A percentile compares a stretch with the other conserved stretches of the same genome.
Evolutionary conservation across 2,888 invertebrate species (phyloP).

Genomic region (Drosophila aldrichi): DNA sequence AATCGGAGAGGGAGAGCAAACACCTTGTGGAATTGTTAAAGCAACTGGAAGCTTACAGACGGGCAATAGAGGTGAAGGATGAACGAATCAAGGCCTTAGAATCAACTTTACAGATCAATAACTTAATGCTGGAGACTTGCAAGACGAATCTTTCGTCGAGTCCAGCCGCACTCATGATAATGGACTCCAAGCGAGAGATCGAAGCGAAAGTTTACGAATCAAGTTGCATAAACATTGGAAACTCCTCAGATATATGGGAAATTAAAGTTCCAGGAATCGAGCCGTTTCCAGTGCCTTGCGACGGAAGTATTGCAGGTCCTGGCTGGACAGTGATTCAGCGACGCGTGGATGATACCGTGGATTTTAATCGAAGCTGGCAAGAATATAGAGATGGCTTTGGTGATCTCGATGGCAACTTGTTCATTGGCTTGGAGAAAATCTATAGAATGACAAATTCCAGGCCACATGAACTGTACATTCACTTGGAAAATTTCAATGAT

Average conservation of each 20-base stretch:
- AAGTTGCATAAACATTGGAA: constrained; percentile 32
- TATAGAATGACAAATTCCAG: constrained; percentile 36
- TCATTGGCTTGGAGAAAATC: constrained; percentile 49
- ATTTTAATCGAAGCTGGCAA: constrained; percentile 44
- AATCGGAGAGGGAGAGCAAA: constrained; percentile 8
- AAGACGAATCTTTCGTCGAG: constrained; percentile 10
- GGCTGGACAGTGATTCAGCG: constrained; percentile 52
- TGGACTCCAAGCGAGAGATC: constrained; percentile 4
- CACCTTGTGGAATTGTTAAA: constrained; percentile 10
- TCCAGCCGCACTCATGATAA: constrained; percentile 9
- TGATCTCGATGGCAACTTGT: constrained; percentile 34
- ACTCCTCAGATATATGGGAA: constrained; percentile 26
- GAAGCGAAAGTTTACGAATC: constrained; percentile 15
- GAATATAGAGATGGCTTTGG: constrained; percentile 48
- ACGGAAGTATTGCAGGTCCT: constrained; percentile 43
- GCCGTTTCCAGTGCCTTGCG: constrained; percentile 41
- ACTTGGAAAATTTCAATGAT: constrained; percentile 33
- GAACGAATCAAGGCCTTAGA: constrained; percentile 25
- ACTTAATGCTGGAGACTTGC: constrained; percentile 1
- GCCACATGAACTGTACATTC: constrained; percentile 37
- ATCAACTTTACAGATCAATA: constrained; percentile 16
- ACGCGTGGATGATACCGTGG: constrained; percentile 27
- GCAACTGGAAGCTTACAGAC: constrained; percentile 29
- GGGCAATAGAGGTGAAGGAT: constrained; percentile 31
- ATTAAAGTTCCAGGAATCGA: constrained; percentile 39